Conservation (phyloP, 2,888 invertebrate genomes). For the Clanis bilineata region DNA sequence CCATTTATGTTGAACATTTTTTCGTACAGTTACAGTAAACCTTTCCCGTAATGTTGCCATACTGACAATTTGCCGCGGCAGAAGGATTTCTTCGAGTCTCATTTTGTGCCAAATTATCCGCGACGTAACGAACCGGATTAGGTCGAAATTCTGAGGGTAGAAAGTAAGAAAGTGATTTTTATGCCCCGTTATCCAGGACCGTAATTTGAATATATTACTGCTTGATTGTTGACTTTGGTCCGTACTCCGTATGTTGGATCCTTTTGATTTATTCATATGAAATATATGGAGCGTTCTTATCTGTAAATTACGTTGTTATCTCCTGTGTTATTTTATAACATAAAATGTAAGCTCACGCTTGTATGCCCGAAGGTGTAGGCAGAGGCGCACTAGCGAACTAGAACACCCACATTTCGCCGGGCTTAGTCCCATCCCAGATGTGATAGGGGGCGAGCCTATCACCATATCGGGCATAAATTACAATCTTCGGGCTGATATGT, state of each 20-base stretch:
- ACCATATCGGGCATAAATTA: too few species aligned
- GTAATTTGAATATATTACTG: conserved; percentile 62
- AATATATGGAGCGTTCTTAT: too few species aligned
- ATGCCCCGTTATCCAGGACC: conserved; percentile 34
- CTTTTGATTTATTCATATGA: neutral
- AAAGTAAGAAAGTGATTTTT: conserved; percentile 51
- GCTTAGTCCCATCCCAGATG: too few species aligned
- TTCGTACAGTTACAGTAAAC: conserved; percentile 23
- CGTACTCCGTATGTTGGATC: neutral
- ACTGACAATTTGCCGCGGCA: conserved; percentile 28
- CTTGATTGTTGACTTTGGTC: conserved; percentile 44
- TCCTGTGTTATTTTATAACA: too few species aligned
- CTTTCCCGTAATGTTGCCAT: conserved; percentile 23
- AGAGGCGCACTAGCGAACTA: too few species aligned
- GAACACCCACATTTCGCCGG: too few species aligned
- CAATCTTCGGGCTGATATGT: too few species aligned
- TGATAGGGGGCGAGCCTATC: too few species aligned
- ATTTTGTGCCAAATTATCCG: conserved; percentile 48
- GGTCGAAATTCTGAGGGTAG: conserved; percentile 38
- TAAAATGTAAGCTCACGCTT: too few species aligned
- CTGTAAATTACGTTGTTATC: too few species aligned
- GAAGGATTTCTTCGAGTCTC: conserved; percentile 43
- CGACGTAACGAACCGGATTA: conserved; percentile 55
- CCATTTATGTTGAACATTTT: neutral
- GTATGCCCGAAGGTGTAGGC: too few species aligned